Conservation (phyloP, 2,113 vertebrate genomes). For the Phocoena sinus region DNA sequence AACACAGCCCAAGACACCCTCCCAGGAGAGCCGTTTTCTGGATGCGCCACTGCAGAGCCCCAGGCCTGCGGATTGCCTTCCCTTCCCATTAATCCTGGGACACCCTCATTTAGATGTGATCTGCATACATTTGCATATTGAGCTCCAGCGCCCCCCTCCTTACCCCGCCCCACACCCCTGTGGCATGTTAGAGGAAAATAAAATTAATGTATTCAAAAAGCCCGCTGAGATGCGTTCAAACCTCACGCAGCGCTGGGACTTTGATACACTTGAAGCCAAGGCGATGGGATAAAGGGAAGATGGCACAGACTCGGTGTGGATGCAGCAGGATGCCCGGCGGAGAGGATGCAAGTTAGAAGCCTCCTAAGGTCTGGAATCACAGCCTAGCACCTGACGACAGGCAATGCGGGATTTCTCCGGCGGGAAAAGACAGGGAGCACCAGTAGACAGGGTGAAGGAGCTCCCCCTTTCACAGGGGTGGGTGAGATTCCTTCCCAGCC, state of each 20-base stretch:
- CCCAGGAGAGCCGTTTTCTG: neutral
- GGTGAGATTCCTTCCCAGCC: neutral
- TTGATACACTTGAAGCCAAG: slow-evolving; percentile 10
- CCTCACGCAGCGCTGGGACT: neutral
- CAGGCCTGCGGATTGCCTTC: slow-evolving; percentile 32
- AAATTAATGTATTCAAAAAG: slow-evolving; percentile 53
- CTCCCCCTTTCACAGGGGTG: neutral
- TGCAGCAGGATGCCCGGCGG: neutral
- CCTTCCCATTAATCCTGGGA: slow-evolving; percentile 40
- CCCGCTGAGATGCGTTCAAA: slow-evolving; percentile 23
- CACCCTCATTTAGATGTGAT: slow-evolving; percentile 17
- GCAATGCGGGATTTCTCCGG: neutral
- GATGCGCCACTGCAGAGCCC: neutral
- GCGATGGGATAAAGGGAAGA: neutral
- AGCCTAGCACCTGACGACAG: neutral
- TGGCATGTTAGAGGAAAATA: slow-evolving; percentile 29
- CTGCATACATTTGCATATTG: slow-evolving; percentile 64
- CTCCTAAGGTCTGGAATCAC: neutral
- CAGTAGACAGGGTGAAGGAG: neutral
- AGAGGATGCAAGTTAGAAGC: too few species aligned
- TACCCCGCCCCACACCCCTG: neutral
- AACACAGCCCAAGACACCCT: slow-evolving; percentile 38
- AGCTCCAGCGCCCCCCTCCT: neutral
- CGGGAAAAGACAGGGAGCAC: neutral
- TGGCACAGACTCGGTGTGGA: neutral